phyloP scores from a whole-genome alignment of 2,113 vertebrate species.

The Archocentrus centrarchus region DNA sequence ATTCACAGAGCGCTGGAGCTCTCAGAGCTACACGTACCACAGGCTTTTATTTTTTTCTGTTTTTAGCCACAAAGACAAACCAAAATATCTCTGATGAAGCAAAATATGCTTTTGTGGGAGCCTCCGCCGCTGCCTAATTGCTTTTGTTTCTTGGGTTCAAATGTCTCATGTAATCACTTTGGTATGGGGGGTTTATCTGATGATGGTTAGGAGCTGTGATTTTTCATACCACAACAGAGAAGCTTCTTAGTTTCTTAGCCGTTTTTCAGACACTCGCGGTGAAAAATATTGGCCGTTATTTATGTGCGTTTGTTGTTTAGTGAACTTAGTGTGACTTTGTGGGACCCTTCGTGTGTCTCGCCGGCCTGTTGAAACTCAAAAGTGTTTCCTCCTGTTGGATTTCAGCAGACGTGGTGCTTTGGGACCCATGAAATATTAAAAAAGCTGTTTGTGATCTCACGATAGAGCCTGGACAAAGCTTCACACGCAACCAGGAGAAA shows the following conservation, averaged over 20 bases:
- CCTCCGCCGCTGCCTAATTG: neutral
- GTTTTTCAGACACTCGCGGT: neutral
- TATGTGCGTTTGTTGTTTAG: slow-evolving; percentile 13
- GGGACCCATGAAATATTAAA: slow-evolving; percentile 78
- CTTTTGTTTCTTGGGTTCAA: slow-evolving; percentile 14
- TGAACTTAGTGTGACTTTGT: slow-evolving; percentile 67
- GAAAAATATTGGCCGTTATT: neutral
- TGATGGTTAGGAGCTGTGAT: neutral
- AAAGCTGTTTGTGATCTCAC: slow-evolving; percentile 76
- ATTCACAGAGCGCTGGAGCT: neutral
- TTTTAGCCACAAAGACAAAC: neutral
- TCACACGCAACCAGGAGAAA: slow-evolving; percentile 80
- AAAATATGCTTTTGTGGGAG: slow-evolving; percentile 10
- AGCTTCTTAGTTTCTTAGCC: neutral
- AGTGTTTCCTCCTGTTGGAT: slow-evolving; percentile 70
- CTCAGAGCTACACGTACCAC: neutral
- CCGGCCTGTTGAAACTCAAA: slow-evolving; percentile 40
- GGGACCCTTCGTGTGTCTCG: slow-evolving; percentile 50
- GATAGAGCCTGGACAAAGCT: slow-evolving; percentile 70
- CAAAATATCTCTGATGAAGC: slow-evolving; percentile 24
- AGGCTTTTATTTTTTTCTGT: neutral
- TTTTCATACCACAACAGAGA: slow-evolving; percentile 15
- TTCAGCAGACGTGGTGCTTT: slow-evolving; percentile 54
- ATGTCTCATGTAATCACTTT: slow-evolving; percentile 14
- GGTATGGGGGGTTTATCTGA: slow-evolving; percentile 33